Evolutionary conservation across 1,140 invertebrate genomes (phyloP).

Genomic region (Triops longicaudatus): DNA sequence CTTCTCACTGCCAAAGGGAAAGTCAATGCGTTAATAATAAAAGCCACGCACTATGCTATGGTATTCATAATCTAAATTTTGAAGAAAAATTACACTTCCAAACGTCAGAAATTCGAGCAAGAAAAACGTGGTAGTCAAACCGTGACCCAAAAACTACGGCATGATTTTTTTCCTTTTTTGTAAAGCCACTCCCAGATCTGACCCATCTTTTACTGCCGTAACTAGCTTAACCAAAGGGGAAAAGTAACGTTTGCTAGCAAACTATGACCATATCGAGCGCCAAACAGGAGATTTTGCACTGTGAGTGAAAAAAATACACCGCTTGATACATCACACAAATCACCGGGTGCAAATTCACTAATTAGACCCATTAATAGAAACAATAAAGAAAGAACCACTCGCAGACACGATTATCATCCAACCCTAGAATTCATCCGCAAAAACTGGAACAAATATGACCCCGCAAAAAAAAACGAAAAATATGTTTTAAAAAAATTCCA

Average conservation of each 20-base stretch:
- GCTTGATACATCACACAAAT: constrained; percentile 12
- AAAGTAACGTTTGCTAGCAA: constrained; percentile 4
- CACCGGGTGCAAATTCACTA: background rate
- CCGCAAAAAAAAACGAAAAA: background rate
- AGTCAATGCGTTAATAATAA: background rate
- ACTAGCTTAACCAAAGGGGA: background rate
- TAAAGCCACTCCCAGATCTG: background rate
- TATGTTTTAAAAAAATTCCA: background rate
- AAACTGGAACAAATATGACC: background rate
- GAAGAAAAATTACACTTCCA: background rate
- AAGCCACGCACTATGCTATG: background rate
- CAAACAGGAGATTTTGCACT: background rate
- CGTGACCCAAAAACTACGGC: background rate
- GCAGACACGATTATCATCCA: background rate
- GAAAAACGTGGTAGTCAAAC: background rate
- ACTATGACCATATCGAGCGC: background rate
- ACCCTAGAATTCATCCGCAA: background rate
- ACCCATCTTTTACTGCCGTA: background rate
- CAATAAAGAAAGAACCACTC: background rate
- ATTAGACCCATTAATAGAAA: background rate
- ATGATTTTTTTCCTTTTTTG: background rate
- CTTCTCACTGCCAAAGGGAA: background rate
- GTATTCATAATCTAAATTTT: background rate
- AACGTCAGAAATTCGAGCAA: background rate
- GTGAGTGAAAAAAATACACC: background rate